Evolutionary conservation across 2,888 invertebrate species (phyloP).

Genomic region (Eueremaeus valkanovi): DNA sequence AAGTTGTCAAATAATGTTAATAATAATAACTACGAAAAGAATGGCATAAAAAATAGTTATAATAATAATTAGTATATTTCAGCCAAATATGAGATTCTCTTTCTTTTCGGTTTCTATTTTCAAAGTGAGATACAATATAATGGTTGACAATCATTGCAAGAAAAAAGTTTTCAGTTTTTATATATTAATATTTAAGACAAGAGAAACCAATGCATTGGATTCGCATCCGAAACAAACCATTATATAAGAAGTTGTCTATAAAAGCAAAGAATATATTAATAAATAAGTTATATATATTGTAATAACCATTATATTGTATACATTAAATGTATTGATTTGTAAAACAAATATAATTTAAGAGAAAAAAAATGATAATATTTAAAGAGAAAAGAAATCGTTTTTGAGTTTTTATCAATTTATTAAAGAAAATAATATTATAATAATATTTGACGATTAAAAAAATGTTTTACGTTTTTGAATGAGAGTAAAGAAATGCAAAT

Average conservation of each 20-base stretch:
- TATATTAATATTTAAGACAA: not conserved
- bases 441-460: not conserved
- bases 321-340: slow-evolving; percentile 20
- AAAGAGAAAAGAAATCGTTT: not conserved
- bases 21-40: no score
- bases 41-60: not conserved
- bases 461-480: not conserved
- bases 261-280: not conserved
- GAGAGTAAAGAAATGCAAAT: not conserved
- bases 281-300: not conserved
- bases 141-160: slow-evolving; percentile 15
- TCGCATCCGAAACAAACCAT: not conserved
- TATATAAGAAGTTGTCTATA: slow-evolving; percentile 24
- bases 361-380: not conserved
- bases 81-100: slow-evolving; percentile 15
- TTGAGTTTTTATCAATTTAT: slow-evolving; percentile 1
- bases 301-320: slow-evolving; percentile 28
- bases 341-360: slow-evolving; percentile 16
- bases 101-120: slow-evolving; percentile 14
- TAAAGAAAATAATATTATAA: not conserved
- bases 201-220: slow-evolving; percentile 11
- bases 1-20: not conserved
- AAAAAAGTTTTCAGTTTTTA: not conserved
- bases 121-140: slow-evolving; percentile 8
- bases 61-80: not conserved